Base-by-base conservation (phyloP, 2,113 vertebrate species). In the Dunckerocampus dactyliophorus region DNA sequence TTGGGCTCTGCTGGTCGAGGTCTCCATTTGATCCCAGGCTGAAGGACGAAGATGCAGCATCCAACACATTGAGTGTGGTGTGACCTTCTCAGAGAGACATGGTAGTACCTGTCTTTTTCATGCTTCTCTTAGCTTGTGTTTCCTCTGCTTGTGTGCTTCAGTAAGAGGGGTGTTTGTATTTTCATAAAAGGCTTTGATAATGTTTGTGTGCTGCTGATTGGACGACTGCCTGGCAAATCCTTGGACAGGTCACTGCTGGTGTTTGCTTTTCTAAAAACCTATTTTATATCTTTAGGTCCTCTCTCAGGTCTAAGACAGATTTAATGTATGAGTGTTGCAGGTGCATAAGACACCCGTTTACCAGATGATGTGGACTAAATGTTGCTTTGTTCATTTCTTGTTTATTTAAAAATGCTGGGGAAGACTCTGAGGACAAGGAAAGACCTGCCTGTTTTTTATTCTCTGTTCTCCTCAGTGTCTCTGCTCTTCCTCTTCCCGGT, bases 1-100 rank as follows among this genome's bases (percentile, higher is more conserved):
- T 89, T 88, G 91, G 89, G 89, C 86, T 89, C 86, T 75, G 89
- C 88, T 90, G 89, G 85, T 89, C 81, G 89, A 90, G 87, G 90
- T 89, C 87, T 88, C 83, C 90, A 73, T 85, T 89, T 89, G 88
- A 90, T 89, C 82, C 89, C 88, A 80, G 90, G 87, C 87, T 88
- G 87, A 91, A 85, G 90, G 87, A 90, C 47, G 90, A 92, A 90
- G 91, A 92, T 43, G 74, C 88, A 89, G 88, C 85, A 88, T 72
- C 78, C 82, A 72, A 85, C 84, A 87, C 82, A 74, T 83, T 83
- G 67, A 86, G 75, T 83, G 82, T 87, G 82, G 82, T 87, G 82
- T 84, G 87, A 80, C 82, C 83, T 80, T 85, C 81, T 84, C 85
- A 85, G 80, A 88, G 82, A 86, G 67, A 82, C 50, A 77, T 75